Evolutionary conservation across 2,888 invertebrate species (phyloP), one percentile per base, ranked within the genome.

Genomic region (Mycogona germanica): DNA sequence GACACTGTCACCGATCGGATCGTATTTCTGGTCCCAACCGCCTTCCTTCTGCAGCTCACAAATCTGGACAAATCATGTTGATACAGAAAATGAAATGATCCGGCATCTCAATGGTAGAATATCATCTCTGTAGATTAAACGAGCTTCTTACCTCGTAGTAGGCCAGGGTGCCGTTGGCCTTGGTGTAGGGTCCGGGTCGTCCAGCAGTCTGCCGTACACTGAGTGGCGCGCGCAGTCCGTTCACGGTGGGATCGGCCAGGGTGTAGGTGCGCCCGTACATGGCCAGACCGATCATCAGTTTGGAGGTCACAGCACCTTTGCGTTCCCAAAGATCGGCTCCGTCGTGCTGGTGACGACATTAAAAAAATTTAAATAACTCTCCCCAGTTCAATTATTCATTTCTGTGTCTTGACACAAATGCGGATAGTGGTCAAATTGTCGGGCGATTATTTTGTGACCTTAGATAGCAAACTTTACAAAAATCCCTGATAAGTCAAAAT

Each of bases 241-340:
- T 55, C 9, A 49, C 47, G 14, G 23, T 29, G 17, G 54, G 42
- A 38, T 56, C 49, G n/a, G 53, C 55, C 52, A 65, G 55, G 9
- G 56, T 59, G 57, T 60, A 65, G 12, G 63, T 60, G 21, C 62
- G 60, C 2, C 65, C 65, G 56, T 65, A 65, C 3, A 63, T 59
- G 5, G 65, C 64, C 21, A 65, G 46, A 12, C 65, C 65, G 37
- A 65, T 55, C 29, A 63, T 44, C 14, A 64, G 53, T 48, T 65
- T 65, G 17, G 57, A 35, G 12, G 55, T 53, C 2, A 63, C 61
- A 19, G 62, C 57, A 28, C 63, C 63, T 6, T 48, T 17, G 2
- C 37, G 26, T 26, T 61, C 49, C 61, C 61, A 62, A 30, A 58
- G 40, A 40, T 55, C 41, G 3, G 57, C 47, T 28, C 60, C 61